Base-by-base conservation (phyloP, 2,888 invertebrate species). In the Caenorhabditis virilis region DNA sequence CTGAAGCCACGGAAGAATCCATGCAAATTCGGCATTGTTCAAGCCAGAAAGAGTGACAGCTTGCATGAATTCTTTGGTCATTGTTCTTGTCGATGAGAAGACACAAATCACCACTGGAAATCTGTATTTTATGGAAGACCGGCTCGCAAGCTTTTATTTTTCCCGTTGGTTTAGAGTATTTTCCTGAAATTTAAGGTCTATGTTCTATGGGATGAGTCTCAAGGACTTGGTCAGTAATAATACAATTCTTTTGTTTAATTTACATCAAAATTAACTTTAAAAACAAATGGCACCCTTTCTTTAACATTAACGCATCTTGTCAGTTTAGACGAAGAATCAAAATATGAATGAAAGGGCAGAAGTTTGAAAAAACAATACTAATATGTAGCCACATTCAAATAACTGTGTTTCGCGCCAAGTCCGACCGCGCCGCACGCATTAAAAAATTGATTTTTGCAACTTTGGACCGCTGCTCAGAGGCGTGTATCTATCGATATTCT, bases 11-110 rank as follows among this genome's bases (percentile, higher is more conserved):
- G 81, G 81, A 4, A 81, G 64, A 22, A 81, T 71, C 73, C 69
- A 80, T n/a, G 78, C 81, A 46, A 72, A 81, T 11, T 81, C 79
- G 51, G 76, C 73, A 26, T 67, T 74, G 56, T 80, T 79, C 62
- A 78, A 62, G 27, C 70, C 68, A 27, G 71, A 56, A 15, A 49
- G 51, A 25, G 60, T 67, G 15, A 73, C 71, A 1, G 79, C 80
- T 45, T 77, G 72, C 81, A 81, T 81, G 66, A 81, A 80, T 51
- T 80, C 79, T 55, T 76, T 78, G 7, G 74, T 66, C 65, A 76
- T 69, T n/a, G 80, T 81, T 22, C 81, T 73, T 9, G 81, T 81
- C 4, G 78, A 72, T 2, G 79, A 80, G 59, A 81, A 81, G 20
- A 78, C 69, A 55, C 81, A 79, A 27, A 81, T 70, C 0, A 82